Evolutionary conservation across 2,113 vertebrate genomes (phyloP).

Genomic region (Pollimyrus isidori): DNA sequence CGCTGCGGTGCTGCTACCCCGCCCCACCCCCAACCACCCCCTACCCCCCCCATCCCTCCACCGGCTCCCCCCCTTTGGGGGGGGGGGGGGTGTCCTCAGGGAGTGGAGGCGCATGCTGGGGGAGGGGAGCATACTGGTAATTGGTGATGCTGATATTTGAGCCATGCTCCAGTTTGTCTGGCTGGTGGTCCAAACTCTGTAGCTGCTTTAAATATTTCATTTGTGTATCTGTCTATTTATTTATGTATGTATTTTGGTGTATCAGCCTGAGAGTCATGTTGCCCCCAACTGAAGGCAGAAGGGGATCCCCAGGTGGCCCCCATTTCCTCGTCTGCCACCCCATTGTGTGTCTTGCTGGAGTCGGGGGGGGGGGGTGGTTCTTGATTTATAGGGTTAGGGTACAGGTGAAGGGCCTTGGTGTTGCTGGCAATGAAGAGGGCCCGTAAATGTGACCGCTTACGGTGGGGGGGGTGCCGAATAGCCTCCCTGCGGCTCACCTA

Average conservation of each 20-base stretch:
- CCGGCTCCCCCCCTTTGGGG: constrained; percentile 50
- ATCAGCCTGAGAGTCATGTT: neutral
- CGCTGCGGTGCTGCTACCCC: too few species aligned
- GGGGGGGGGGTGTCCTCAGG: neutral
- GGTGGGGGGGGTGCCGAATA: neutral
- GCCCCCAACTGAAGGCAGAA: neutral
- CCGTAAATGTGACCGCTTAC: neutral
- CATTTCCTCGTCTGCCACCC: neutral
- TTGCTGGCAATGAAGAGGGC: neutral
- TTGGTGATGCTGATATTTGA: constrained; percentile 70
- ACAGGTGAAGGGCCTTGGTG: neutral
- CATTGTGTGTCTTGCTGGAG: neutral
- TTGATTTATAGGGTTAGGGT: neutral
- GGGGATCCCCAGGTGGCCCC: neutral
- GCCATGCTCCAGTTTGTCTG: constrained; percentile 60
- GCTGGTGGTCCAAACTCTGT: neutral
- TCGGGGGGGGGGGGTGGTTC: neutral
- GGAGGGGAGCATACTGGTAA: constrained; percentile 65
- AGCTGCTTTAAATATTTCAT: neutral
- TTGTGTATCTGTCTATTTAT: neutral
- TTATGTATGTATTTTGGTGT: neutral
- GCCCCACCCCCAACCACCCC: too few species aligned
- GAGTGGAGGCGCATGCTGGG: constrained; percentile 2
- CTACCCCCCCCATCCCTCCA: too few species aligned
- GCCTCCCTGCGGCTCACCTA: neutral